phyloP scores from a whole-genome alignment of 2,888 invertebrate species.

The Andrena bucephala region DNA sequence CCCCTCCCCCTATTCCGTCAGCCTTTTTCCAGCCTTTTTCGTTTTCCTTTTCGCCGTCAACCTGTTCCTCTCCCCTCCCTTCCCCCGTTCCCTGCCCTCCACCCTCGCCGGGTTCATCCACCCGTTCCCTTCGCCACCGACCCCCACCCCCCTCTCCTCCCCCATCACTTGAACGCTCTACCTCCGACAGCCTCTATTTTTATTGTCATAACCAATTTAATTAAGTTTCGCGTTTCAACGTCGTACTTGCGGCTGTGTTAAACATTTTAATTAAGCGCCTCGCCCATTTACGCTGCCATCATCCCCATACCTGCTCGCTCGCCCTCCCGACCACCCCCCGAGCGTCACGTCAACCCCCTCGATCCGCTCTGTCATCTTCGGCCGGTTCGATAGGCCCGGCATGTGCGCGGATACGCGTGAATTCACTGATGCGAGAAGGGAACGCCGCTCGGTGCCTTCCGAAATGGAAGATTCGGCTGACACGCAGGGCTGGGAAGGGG shows the following conservation, averaged over 20 bases:
- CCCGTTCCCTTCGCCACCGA: background rate
- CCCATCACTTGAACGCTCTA: conserved; percentile 17
- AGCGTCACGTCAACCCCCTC: conserved; percentile 32
- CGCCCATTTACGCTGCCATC: conserved; percentile 70
- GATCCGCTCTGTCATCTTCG: conserved; percentile 19
- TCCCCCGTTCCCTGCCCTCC: conserved; percentile 5
- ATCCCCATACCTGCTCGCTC: background rate
- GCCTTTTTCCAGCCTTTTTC: conserved; percentile 22
- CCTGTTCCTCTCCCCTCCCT: conserved; percentile 14
- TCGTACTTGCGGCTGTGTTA: conserved; percentile 74
- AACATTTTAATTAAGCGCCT: conserved; percentile 76
- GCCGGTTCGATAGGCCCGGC: conserved; percentile 15
- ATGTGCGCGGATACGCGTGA: conserved; percentile 14
- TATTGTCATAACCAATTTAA: conserved; percentile 77
- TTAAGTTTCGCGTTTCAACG: conserved; percentile 76
- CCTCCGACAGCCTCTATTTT: conserved; percentile 67
- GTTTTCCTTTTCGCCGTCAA: conserved; percentile 31
- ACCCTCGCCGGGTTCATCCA: conserved; percentile 16
- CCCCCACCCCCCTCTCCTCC: background rate
- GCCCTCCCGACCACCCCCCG: background rate
- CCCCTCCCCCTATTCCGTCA: conserved; percentile 2
- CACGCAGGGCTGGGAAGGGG: background rate
- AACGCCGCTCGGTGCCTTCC: background rate
- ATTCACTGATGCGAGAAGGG: conserved; percentile 12
- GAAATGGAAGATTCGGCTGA: conserved; percentile 4